These are phyloP conservation scores for Isaurus tuberculatus DNA, from an alignment of 92 coral and sea anemone species.

Conservation along the genomic window DNA sequence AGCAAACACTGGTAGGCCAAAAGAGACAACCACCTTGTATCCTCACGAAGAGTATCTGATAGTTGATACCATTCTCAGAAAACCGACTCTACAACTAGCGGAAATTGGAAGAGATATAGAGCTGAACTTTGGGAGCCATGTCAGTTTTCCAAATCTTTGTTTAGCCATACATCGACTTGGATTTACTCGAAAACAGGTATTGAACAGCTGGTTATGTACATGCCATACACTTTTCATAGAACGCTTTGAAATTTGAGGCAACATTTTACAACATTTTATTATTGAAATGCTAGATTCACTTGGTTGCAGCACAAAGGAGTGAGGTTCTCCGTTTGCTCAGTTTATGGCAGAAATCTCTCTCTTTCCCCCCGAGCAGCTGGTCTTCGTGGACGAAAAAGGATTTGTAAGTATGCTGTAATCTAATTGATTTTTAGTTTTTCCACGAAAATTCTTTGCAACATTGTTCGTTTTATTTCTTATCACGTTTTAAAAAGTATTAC, in stretches of 20 bases:
- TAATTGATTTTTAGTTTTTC: background rate
- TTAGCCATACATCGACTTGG: slow-evolving; percentile 31
- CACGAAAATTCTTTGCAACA: background rate
- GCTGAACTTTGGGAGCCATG: slow-evolving; percentile 19
- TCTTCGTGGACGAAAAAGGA: slow-evolving; percentile 72
- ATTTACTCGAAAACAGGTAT: slow-evolving; percentile 45
- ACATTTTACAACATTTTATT: background rate
- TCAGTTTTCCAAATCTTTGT: slow-evolving; percentile 21
- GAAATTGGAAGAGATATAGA: slow-evolving; percentile 10
- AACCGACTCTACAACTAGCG: slow-evolving; percentile 19
- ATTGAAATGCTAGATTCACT: slow-evolving; percentile 31
- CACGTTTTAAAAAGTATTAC: background rate
- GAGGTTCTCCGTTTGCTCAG: slow-evolving; percentile 50
- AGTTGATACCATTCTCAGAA: slow-evolving; percentile 9
- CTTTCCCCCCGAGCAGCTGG: slow-evolving; percentile 61
- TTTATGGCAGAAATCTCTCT: slow-evolving; percentile 56
- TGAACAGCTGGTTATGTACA: background rate
- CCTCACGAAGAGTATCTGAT: slow-evolving; percentile 28
- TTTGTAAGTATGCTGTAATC: slow-evolving; percentile 50
- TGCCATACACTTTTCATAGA: slow-evolving; percentile 2
- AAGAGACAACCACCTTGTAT: slow-evolving; percentile 34
- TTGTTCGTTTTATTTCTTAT: background rate
- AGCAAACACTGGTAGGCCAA: slow-evolving; percentile 16
- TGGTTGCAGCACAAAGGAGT: slow-evolving; percentile 52
- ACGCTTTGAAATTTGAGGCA: slow-evolving; percentile 3